Evolutionary conservation across 2,888 invertebrate genomes (phyloP).

Genomic region (Holacanthella duospinosa): DNA sequence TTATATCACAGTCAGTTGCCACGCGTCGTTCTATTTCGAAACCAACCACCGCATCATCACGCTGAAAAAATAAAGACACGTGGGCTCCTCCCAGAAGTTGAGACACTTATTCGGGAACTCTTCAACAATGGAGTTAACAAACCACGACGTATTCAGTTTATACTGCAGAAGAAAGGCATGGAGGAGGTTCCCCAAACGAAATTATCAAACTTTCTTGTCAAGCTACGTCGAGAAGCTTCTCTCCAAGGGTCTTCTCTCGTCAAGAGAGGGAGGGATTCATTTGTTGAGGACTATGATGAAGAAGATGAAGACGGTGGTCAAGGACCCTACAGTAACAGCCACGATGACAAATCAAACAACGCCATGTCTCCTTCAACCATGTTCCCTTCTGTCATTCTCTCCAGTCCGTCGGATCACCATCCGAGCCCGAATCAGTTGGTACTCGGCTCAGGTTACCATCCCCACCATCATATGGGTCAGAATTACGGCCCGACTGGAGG

Average conservation of each 20-base stretch:
- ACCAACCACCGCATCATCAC: neutral
- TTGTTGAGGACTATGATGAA: neutral
- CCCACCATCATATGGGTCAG: neutral
- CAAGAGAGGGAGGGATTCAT: neutral
- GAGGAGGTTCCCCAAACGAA: neutral
- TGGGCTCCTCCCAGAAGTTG: slow-evolving; percentile 8
- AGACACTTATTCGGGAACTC: neutral
- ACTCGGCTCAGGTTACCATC: neutral
- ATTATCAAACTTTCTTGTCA: slow-evolving; percentile 5
- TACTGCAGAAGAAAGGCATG: slow-evolving; percentile 1
- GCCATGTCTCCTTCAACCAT: neutral
- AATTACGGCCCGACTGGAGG: neutral
- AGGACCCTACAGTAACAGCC: neutral
- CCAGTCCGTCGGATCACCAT: neutral
- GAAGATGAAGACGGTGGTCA: neutral
- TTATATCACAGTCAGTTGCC: slow-evolving; percentile 1
- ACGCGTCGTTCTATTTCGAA: slow-evolving; percentile 2
- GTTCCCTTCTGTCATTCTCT: slow-evolving; percentile 4
- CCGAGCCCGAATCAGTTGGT: neutral
- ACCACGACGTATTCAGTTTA: neutral
- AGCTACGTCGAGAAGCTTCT: neutral
- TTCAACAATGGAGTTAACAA: neutral
- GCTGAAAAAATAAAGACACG: slow-evolving; percentile 5
- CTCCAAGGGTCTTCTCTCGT: neutral
- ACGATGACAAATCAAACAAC: neutral